These are phyloP conservation scores for Euzetes globulus DNA, from an alignment of 2,888 invertebrate genomes.

Conservation along the genomic window DNA sequence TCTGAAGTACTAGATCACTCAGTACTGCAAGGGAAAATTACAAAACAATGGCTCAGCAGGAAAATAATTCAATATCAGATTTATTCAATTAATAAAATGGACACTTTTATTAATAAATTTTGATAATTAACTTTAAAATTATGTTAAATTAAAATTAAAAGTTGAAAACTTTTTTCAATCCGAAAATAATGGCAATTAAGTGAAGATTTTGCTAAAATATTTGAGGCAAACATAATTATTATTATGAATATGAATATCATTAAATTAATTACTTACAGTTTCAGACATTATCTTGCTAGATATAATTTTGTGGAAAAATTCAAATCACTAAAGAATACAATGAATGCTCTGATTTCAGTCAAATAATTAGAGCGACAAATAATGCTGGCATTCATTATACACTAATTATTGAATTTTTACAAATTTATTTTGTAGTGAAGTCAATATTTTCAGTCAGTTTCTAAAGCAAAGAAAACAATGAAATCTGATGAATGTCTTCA, in stretches of 20 bases:
- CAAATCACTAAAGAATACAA: not conserved
- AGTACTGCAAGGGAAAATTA: too few relatives aligned
- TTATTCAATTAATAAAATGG: too few relatives aligned
- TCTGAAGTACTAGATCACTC: too few relatives aligned
- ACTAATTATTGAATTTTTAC: not conserved
- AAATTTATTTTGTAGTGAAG: not conserved
- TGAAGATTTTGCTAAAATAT: not conserved
- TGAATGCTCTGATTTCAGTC: slow-evolving; percentile 4
- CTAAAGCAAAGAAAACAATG: too few relatives aligned
- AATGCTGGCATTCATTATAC: slow-evolving; percentile 1
- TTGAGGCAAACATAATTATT: not conserved
- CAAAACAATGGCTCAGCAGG: too few relatives aligned
- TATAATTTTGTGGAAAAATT: not conserved
- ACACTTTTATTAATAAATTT: not conserved
- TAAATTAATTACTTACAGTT: not conserved
- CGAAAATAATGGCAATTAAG: not conserved
- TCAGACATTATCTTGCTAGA: too few relatives aligned
- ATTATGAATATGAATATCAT: not conserved
- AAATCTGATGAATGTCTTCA: too few relatives aligned
- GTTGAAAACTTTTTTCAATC: too few relatives aligned
- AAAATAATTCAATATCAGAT: too few relatives aligned
- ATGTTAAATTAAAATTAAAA: not conserved
- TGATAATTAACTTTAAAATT: too few relatives aligned
- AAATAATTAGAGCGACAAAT: slow-evolving; percentile 1
- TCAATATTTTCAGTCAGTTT: too few relatives aligned